Base-by-base conservation (phyloP, 2,113 vertebrate species). In the Neogobius melanostomus region DNA sequence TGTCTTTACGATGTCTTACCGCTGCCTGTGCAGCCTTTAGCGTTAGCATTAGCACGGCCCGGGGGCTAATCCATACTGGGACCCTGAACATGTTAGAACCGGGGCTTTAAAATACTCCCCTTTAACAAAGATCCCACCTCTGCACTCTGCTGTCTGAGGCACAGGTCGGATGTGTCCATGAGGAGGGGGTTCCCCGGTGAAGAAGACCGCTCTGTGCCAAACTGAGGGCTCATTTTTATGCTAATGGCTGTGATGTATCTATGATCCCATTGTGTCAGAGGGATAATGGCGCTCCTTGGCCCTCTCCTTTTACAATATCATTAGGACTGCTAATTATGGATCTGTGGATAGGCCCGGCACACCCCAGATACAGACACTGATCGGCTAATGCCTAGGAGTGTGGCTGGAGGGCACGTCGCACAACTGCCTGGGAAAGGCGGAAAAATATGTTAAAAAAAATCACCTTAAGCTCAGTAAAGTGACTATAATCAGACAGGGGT, bases 221-320 rank as follows among this genome's bases (percentile, higher is more conserved):
- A 75, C 52, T 61, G 78, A 67, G 82, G 82, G 69, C 83, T 88
- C 76, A 90, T 91, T 83, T 90, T 84, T 76, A 87, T 88, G 86
- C 77, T 88, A 88, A 91, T 88, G 79, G 82, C 79, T 62, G 74
- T 65, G 28, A 91, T 92, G 76, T 64, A 84, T 88, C 87, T 85
- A 72, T 90, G 86, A 91, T 90, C 88, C 89, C 87, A 91, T 91
- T 92, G 88, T 92, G 89, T 90, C 87, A 82, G 14, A 77, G 72
- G 81, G 80, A 88, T 85, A 88, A 87, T 86, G 86, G 72, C 79
- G 78, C 78, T 80, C 71, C 73, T 79, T 74, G 76, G 76, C 75
- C 72, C 64, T 70, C 63, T 69, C 71, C 71, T 77, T 48, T 64
- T 71, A 81, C 75, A 87, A 86, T 85, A 81, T 82, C 82, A 89